Evolutionary conservation across 2,888 invertebrate species (phyloP).

Genomic region (Spialia ferax): DNA sequence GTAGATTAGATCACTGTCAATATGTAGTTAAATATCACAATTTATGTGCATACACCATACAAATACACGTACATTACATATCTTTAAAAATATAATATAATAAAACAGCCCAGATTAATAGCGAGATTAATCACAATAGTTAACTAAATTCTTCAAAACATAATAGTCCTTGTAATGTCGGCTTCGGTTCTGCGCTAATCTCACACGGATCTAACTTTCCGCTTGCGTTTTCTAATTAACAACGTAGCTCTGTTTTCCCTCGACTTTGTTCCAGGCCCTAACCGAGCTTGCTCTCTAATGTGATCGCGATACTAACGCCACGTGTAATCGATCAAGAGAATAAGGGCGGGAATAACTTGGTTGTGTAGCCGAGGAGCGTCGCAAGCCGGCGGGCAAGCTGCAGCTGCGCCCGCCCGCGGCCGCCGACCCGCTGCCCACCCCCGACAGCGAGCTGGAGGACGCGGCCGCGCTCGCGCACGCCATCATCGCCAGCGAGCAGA

Average conservation of each 20-base stretch:
- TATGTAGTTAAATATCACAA: conserved; percentile 18
- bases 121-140: conserved; percentile 1
- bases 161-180: conserved; percentile 81
- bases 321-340: conserved; percentile 80
- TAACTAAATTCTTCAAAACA: conserved; percentile 21
- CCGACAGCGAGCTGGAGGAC: conserved; percentile 83
- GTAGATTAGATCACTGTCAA: conserved; percentile 31
- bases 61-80: neutral
- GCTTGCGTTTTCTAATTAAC: conserved; percentile 83
- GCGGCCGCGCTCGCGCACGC: conserved; percentile 78
- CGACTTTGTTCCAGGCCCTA: conserved; percentile 87
- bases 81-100: neutral
- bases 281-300: conserved; percentile 87
- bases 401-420: conserved; percentile 67
- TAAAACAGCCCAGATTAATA: neutral
- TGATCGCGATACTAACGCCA: conserved; percentile 86
- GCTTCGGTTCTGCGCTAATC: conserved; percentile 64
- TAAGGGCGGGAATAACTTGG: conserved; percentile 80
- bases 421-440: conserved; percentile 77
- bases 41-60: neutral
- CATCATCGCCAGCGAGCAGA: conserved; percentile 81
- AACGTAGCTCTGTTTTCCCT: conserved; percentile 82
- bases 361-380: conserved; percentile 85
- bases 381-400: conserved; percentile 77
- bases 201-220: conserved; percentile 74